Base-by-base conservation (phyloP, 1,140 invertebrate species). In the Pseudobourletiella spinata region DNA sequence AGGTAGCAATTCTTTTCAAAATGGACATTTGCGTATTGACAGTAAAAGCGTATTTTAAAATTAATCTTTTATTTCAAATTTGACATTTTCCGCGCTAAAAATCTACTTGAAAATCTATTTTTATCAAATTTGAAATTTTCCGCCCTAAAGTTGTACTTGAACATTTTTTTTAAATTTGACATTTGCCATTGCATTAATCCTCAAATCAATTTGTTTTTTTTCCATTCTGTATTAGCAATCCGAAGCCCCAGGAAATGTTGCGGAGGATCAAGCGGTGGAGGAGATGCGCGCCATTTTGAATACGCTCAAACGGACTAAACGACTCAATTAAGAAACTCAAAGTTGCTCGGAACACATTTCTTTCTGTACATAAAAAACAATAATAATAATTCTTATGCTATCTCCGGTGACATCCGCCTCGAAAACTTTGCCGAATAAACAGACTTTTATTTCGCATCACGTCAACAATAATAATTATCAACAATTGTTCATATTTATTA, bases 241-340 rank as follows among this genome's bases (percentile, higher is more conserved):
- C 8, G 61, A 64, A 44, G 14, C 44, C 25, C 26, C 14, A 4
- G 61, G 59, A 35, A 57, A 61, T 4, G 39, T 43, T 25, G 20
- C 39, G 14, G 61, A 66, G 18, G 43, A 52, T 3, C 25, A 44
- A 2, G 61, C 63, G 25, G 60, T 69, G 6, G 68, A 69, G 18
- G 59, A 69, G 46, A 57, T 69, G 63, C 35, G 57, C 16, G 61
- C 55, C 4, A 62, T 66, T 26, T 39, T 69, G 3, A 66, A 66
- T 32, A 69, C 66, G 15, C 22, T 46, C 15, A 46, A 46, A 46
- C 44, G 44, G 6, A 46, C 44, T 14, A 8, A 20, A 6, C 44
- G 44, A 46, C 18, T 18, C 18, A 11, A 11, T 20, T 46, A 8
- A 46, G 6, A 11, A 46, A 46, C 22, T 20, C 6, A 14, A 46